phyloP scores from a whole-genome alignment of 2,113 vertebrate species.

The Neotoma lepida region DNA sequence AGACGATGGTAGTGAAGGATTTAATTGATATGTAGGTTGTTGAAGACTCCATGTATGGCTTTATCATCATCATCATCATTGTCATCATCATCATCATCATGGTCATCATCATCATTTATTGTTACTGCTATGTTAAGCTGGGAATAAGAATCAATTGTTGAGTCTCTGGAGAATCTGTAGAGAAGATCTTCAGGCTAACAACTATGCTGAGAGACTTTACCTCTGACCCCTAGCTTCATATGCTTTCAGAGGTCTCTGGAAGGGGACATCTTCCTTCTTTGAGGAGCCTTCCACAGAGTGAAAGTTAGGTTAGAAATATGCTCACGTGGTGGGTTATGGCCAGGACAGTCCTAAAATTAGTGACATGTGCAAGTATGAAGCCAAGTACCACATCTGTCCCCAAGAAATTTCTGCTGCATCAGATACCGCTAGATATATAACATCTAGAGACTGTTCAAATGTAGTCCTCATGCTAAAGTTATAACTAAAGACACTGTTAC shows the following conservation, averaged over 20 bases:
- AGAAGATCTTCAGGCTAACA: neutral
- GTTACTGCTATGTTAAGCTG: neutral
- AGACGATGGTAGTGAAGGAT: neutral
- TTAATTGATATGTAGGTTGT: neutral
- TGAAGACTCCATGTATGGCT: neutral
- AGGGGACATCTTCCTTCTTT: neutral
- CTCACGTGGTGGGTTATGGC: neutral
- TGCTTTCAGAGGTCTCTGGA: neutral
- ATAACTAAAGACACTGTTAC: rapidly evolving
- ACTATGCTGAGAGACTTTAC: no score
- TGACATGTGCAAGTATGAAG: neutral
- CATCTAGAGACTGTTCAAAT: neutral
- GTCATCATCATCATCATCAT: neutral
- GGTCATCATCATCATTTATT: neutral
- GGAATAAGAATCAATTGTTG: neutral
- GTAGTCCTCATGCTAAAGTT: neutral
- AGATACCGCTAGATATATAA: neutral
- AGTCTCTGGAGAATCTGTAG: neutral
- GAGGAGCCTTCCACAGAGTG: neutral
- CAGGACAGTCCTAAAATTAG: neutral
- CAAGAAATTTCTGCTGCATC: neutral
- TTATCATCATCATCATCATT: neutral
- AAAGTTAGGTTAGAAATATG: neutral
- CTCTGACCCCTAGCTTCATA: neutral
- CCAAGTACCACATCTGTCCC: neutral